A percentile compares a stretch with the other conserved stretches of the same genome.
Conservation (phyloP, 2,797 vertebrate genomes). For the Bucorvus abyssinicus region DNA sequence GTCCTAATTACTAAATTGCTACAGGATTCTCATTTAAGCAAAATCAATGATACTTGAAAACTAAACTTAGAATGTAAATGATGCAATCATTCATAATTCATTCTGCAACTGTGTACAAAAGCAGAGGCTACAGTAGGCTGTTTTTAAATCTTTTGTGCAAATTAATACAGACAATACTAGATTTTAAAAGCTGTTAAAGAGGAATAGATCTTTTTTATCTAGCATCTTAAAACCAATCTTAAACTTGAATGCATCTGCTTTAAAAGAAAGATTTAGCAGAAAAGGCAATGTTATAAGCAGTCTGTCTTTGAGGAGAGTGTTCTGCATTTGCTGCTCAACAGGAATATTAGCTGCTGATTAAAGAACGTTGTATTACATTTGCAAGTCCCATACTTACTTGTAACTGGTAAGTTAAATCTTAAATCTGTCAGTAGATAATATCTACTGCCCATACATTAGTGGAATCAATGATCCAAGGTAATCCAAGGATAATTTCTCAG, state of each 20-base stretch:
- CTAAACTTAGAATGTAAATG: conserved; percentile 77
- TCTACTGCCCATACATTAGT: conserved; percentile 32
- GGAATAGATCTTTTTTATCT: not conserved
- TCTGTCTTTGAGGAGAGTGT: not conserved
- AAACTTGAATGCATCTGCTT: not conserved
- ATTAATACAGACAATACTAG: conserved; percentile 37
- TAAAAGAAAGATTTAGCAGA: not conserved
- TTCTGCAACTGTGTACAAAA: conserved; percentile 67
- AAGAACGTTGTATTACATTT: not conserved
- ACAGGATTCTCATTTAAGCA: conserved; percentile 73
- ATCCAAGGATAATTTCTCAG: conserved; percentile 64
- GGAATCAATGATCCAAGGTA: conserved; percentile 58
- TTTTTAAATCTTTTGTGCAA: conserved; percentile 24
- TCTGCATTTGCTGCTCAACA: not conserved
- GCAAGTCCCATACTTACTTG: conserved; percentile 12
- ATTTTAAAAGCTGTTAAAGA: conserved; percentile 27
- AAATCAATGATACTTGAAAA: conserved; percentile 78
- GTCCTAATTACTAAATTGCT: conserved; percentile 75
- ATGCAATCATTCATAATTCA: conserved; percentile 78
- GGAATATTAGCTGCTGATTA: conserved; percentile 3
- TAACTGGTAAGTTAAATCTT: conserved; percentile 40
- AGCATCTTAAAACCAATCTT: conserved; percentile 25
- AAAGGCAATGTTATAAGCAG: not conserved
- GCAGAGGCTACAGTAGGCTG: conserved; percentile 48
- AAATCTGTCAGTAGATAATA: not conserved